phyloP scores from a whole-genome alignment of 2,113 vertebrate genomes.

The Typhlomys cinereus region DNA sequence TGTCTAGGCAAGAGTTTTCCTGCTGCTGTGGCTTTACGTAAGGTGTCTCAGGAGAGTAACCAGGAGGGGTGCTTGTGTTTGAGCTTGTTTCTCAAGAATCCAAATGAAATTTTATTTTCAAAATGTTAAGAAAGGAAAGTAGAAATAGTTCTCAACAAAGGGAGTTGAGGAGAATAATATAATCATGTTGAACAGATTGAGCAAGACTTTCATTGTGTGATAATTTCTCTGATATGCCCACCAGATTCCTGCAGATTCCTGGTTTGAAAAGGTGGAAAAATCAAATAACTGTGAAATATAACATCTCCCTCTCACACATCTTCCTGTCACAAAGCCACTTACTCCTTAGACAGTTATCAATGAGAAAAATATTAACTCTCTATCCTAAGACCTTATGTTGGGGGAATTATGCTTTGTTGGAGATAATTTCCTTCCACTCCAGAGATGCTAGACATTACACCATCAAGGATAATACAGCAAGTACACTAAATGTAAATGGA shows the following conservation, averaged over 20 bases:
- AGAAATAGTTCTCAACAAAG: slow-evolving; percentile 27
- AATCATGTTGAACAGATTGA: not conserved
- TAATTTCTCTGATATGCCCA: not conserved
- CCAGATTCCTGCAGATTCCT: not conserved
- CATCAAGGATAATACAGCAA: not conserved
- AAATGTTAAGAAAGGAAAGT: slow-evolving; percentile 48
- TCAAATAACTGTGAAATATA: not conserved
- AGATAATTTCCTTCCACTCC: not conserved
- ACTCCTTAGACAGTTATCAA: not conserved
- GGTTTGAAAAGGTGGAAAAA: not conserved
- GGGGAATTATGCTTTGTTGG: not conserved
- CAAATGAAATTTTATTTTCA: slow-evolving; percentile 70
- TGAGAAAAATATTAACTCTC: not conserved
- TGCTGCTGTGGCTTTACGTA: slow-evolving; percentile 57
- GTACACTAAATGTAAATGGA: too few species aligned
- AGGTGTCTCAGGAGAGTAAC: slow-evolving; percentile 66
- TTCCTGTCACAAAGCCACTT: too few species aligned
- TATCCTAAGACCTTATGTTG: not conserved
- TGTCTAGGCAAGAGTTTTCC: slow-evolving; percentile 56
- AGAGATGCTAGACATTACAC: not conserved
- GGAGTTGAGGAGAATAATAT: not conserved
- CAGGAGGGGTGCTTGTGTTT: slow-evolving; percentile 69
- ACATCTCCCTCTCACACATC: not conserved
- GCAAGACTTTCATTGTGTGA: not conserved
- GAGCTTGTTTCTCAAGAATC: slow-evolving; percentile 69